Conservation (phyloP, 2,113 vertebrate genomes). For the Prolemur simus region DNA sequence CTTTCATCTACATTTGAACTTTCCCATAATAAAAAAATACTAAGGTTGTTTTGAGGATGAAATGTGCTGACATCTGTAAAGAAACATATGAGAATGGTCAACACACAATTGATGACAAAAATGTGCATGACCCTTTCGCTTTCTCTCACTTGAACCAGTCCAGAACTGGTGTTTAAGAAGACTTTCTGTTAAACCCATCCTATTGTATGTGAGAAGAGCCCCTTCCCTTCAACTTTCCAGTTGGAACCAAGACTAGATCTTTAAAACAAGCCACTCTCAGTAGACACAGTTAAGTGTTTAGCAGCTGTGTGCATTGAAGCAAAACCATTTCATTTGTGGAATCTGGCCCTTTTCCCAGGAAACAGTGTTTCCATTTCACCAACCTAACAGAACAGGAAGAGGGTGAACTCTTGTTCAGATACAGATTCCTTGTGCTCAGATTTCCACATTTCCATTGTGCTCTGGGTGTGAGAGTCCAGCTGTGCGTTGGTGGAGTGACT, state of each 20-base stretch:
- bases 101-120: background rate
- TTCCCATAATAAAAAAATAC: background rate
- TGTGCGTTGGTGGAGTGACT: conserved; percentile 45
- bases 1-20: background rate
- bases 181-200: background rate
- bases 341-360: conserved; percentile 49
- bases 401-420: background rate
- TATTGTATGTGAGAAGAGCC: background rate
- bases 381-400: conserved; percentile 39
- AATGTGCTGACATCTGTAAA: conserved; percentile 21
- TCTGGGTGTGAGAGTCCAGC: conserved; percentile 13
- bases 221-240: background rate
- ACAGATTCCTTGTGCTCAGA: background rate
- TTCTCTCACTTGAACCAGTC: background rate
- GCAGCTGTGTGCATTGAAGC: background rate
- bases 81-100: background rate
- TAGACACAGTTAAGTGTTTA: background rate
- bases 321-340: background rate
- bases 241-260: conserved; percentile 5
- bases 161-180: background rate
- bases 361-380: conserved; percentile 25
- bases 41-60: background rate
- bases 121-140: background rate
- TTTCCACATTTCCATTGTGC: conserved; percentile 43
- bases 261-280: conserved; percentile 4